Evolutionary conservation across 2,888 invertebrate genomes (phyloP), one percentile per base, ranked within the genome.

Genomic region (Craniophora ligustri): DNA sequence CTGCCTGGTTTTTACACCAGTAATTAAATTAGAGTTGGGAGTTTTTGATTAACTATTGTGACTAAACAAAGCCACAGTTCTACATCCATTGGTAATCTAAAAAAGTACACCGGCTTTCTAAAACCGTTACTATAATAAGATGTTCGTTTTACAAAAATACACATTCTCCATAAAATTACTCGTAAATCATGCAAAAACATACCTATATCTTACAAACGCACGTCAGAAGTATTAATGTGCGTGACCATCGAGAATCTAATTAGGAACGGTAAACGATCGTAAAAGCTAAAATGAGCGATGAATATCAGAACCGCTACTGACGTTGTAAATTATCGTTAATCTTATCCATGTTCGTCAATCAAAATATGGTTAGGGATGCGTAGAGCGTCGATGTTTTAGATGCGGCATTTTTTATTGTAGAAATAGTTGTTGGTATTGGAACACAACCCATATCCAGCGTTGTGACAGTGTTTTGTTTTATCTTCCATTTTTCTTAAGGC

Each of bases 321-420:
- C 66, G 58, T 62, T 63, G 60, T 76, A 66, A 78, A 79, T 78
- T 75, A 75, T 67, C 74, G 76, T 85, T 83, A 82, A 85, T 87
- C 72, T 72, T 71, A 81, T 79, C 76, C n/a, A n/a, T 71, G 63
- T 63, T 68, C 55, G 61, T 72, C 72, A 74, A 76, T 78, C 72
- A 67, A 26, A 69, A 66, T 62, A 56, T 50, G 49, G 18, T 55
- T 47, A 40, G 21, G 1, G 3, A 2, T 48, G 16, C 21, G 23
- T 16, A 28, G 41, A 59, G 35, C 30, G 10, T 41, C 5, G 16
- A 8, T 16, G 18, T 10, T 38, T 30, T 47, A 8, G 67, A 70
- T 44, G 47, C 26, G 72, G 69, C 28, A 65, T 47, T 10, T 18
- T n/a, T 31, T 11, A 23, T n/a, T n/a, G n/a, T n/a, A n/a, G n/a